phyloP scores from a whole-genome alignment of 2,797 vertebrate species.

The Sebastes ruberrimus region DNA sequence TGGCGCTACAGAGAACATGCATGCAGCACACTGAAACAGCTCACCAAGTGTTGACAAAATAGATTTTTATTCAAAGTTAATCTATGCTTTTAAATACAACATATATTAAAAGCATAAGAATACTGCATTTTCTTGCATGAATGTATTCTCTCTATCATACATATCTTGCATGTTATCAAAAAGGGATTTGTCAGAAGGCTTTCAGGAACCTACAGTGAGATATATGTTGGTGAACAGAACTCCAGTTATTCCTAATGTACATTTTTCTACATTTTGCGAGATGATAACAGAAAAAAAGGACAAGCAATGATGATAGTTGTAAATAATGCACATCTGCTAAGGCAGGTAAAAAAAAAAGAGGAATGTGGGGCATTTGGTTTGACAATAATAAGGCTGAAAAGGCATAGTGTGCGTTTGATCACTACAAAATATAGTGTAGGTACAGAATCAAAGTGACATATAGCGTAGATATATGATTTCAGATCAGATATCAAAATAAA shows the following conservation, averaged over 20 bases:
- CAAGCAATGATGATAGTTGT: background rate
- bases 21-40: conserved; percentile 7
- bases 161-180: conserved; percentile 60
- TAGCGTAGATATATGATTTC: background rate
- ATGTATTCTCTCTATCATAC: conserved; percentile 30
- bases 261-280: background rate
- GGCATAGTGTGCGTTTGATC: background rate
- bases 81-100: conserved; percentile 75
- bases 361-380: background rate
- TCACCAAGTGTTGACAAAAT: conserved; percentile 64
- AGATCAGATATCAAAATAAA: conserved; percentile 1
- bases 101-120: conserved; percentile 64
- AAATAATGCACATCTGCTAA: conserved; percentile 13
- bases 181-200: conserved; percentile 26
- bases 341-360: background rate
- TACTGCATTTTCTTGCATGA: conserved; percentile 57
- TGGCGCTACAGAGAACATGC: conserved; percentile 60
- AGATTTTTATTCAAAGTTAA: conserved; percentile 76
- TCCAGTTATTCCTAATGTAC: background rate
- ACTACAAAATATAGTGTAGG: background rate
- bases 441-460: conserved; percentile 4
- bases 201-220: conserved; percentile 28
- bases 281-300: background rate
- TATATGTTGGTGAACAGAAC: conserved; percentile 28
- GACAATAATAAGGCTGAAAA: background rate